Evolutionary conservation across 2,888 invertebrate species (phyloP).

Genomic region (Drosophila percnosoma): DNA sequence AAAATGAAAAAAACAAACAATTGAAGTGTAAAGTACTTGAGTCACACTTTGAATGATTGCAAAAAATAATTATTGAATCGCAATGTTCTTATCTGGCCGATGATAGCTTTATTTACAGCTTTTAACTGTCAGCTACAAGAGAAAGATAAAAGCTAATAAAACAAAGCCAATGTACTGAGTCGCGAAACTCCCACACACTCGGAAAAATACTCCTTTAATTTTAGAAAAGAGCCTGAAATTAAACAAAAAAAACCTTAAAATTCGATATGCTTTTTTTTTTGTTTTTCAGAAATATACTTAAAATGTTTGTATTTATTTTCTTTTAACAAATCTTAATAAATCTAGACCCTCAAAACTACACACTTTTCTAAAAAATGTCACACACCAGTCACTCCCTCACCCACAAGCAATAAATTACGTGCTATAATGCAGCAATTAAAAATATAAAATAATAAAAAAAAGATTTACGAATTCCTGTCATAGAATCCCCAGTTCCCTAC

Average conservation of each 20-base stretch:
- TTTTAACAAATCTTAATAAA: background rate
- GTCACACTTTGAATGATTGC: background rate
- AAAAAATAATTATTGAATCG: background rate
- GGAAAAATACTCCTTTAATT: accelerated
- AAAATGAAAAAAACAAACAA: background rate
- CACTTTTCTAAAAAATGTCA: too few species aligned
- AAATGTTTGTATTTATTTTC: background rate
- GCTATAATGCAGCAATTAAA: too few species aligned
- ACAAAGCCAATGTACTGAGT: too few species aligned
- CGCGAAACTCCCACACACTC: background rate
- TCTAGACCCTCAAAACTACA: too few species aligned
- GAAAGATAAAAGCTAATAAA: too few species aligned
- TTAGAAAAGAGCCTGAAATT: background rate
- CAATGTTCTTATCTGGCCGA: background rate
- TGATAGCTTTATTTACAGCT: too few species aligned
- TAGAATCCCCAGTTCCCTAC: too few species aligned
- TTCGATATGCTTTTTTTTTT: accelerated
- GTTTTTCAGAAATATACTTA: background rate
- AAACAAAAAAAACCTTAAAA: background rate
- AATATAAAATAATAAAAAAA: too few species aligned
- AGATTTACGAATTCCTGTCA: too few species aligned
- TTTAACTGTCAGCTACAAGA: background rate
- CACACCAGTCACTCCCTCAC: too few species aligned
- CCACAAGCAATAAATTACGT: too few species aligned
- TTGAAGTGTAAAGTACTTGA: background rate